Base-by-base conservation (phyloP, 2,797 vertebrate species). In the Hirundo rustica region DNA sequence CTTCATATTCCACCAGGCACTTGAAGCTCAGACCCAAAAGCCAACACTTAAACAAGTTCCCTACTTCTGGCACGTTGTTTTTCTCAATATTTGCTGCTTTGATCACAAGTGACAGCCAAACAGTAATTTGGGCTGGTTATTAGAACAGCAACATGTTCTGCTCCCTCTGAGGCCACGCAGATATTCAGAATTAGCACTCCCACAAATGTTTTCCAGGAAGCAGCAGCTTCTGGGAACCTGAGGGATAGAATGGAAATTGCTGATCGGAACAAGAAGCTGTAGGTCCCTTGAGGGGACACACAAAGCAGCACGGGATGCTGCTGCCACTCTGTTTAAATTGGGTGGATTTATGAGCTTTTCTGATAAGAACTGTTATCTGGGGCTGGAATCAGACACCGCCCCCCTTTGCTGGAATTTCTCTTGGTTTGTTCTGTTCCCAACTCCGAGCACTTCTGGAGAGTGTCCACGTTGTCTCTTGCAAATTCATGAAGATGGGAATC, bases 311-410 rank as follows among this genome's bases (percentile, higher is more conserved):
- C 1, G 90, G 93, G 95, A 97, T 90, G 90, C 95, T 85, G 96
- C 72, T 95, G 96, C 95, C 94, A 92, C 57, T 95, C 55, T 96
- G 94, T 97, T 97, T 97, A 95, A 96, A 85, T 44, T 75, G 78
- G 66, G 91, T 89, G 85, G 96, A 97, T 97, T 97, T 95, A 97
- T 90, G 96, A 89, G 85, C 92, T 87, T 75, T 81, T 84, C 91
- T 89, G 89, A 94, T 97, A 96, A 95, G 87, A 78, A 40, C 85
- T 76, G 50, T 53, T 97, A 97, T 97, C 97, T 89, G 89, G 51
- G 78, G 65, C 54, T 75, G 65, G n/a, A n/a, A 97, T 97, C 96
- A 86, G 92, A 89, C 64, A 10, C 95, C 1, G 0, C 83, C 88
- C 32, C 32, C 74, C 87, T 73, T n/a, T 36, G 92, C 72, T 91